These are phyloP conservation scores for Drosophila parabipectinata DNA, from an alignment of 1,140 invertebrate species.

Conservation along the genomic window DNA sequence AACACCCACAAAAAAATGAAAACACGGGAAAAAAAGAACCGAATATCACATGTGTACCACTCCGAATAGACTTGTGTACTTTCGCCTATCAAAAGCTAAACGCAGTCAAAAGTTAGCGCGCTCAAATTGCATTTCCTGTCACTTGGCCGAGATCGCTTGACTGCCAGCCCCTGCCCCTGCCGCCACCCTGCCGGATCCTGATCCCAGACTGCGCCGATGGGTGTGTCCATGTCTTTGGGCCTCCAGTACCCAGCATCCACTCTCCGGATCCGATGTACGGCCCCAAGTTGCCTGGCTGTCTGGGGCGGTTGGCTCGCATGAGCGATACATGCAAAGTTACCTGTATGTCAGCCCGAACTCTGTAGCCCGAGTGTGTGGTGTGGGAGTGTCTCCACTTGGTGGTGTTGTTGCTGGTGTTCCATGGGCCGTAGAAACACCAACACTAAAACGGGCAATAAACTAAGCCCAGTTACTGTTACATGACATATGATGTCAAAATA, in stretches of 20 bases:
- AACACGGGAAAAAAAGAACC: constrained; percentile 13
- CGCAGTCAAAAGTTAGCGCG: constrained; percentile 70
- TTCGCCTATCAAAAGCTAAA: constrained; percentile 77
- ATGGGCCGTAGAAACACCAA: constrained; percentile 37
- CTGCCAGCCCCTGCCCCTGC: constrained; percentile 53
- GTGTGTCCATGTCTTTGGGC: constrained; percentile 57
- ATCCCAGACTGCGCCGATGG: constrained; percentile 27
- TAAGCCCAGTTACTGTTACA: constrained; percentile 68
- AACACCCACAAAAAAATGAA: constrained; percentile 47
- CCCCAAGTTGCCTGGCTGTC: constrained; percentile 54
- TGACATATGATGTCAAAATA: constrained; percentile 70
- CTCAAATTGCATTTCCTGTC: constrained; percentile 80
- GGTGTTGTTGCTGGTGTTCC: constrained; percentile 18
- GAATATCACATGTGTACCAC: constrained; percentile 37
- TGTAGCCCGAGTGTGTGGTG: constrained; percentile 56
- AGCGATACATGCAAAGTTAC: constrained; percentile 66
- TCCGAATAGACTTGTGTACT: constrained; percentile 49
- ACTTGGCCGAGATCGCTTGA: constrained; percentile 60
- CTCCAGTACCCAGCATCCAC: constrained; percentile 11
- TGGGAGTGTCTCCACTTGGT: constrained; percentile 69
- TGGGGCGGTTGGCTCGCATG: constrained; percentile 41
- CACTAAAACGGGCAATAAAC: constrained; percentile 54
- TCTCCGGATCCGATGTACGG: constrained; percentile 28
- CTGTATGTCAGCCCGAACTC: constrained; percentile 59
- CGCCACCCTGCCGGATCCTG: constrained; percentile 10